Evolutionary conservation across 2,113 vertebrate species (phyloP).

Genomic region (Edolisoma coerulescens): DNA sequence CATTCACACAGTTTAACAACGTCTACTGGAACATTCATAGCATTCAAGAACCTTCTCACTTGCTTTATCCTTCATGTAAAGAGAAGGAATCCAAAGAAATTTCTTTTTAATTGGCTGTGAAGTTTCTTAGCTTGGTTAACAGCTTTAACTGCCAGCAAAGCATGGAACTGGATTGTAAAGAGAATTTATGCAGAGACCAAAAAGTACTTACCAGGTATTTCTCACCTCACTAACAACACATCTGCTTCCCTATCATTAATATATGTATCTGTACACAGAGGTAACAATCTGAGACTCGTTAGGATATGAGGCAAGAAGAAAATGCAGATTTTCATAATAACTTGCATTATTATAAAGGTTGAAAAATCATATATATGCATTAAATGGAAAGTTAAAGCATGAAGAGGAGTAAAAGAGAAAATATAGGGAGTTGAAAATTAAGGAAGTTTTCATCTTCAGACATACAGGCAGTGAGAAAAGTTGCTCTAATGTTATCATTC

Average conservation of each 20-base stretch:
- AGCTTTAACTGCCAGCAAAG: not conserved
- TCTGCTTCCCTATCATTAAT: not conserved
- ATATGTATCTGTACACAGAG: not conserved
- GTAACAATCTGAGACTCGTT: not conserved
- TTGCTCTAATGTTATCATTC: not conserved
- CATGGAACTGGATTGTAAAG: not conserved
- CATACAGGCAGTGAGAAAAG: not conserved
- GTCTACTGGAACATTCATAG: not conserved
- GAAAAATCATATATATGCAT: not conserved
- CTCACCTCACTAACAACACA: not conserved
- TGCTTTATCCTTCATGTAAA: not conserved
- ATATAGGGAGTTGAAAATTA: not conserved
- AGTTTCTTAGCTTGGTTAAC: not conserved
- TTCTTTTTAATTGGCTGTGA: not conserved
- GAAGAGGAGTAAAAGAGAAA: not conserved
- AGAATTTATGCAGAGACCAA: not conserved
- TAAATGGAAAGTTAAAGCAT: not conserved
- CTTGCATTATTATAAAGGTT: not conserved
- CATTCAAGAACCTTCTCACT: not conserved
- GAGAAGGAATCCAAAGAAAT: not conserved
- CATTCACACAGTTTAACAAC: not conserved
- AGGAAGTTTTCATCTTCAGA: not conserved
- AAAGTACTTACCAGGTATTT: not conserved
- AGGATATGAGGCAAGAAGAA: not conserved
- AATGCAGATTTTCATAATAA: not conserved